A percentile compares a stretch with the other conserved stretches of the same genome.
Conservation (phyloP, 37 sponge, comb jelly and placozoan species). For the Aphrocallistes beatrix region DNA sequence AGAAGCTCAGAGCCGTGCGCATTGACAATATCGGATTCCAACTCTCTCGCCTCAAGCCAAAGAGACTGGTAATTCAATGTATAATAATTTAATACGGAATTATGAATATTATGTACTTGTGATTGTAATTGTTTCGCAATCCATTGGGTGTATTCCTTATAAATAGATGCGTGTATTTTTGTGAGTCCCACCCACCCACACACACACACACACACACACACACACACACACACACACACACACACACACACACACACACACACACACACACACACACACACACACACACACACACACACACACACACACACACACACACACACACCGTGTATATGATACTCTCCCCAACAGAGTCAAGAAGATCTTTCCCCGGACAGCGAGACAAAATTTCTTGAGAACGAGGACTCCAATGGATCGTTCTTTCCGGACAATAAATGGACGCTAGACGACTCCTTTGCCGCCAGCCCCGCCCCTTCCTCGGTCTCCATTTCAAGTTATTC, state of each 20-base stretch:
- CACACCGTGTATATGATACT: not conserved
- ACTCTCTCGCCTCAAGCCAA: not conserved
- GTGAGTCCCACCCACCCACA: not conserved
- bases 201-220: not conserved
- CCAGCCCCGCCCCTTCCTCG: not conserved
- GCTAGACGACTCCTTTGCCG: not conserved
- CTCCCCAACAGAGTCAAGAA: not conserved
- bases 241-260: slow-evolving; percentile 27
- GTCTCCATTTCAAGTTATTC: not conserved
- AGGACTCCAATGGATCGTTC: too few relatives aligned
- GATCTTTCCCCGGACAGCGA: too few relatives aligned
- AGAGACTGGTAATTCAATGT: too few relatives aligned
- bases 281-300: slow-evolving; percentile 24
- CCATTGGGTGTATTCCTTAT: too few relatives aligned
- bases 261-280: slow-evolving; percentile 27
- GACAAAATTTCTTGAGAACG: too few relatives aligned
- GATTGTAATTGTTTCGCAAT: too few relatives aligned
- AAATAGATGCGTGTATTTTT: not conserved
- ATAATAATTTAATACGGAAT: too few relatives aligned
- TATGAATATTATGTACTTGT: too few relatives aligned
- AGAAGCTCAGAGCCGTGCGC: slow-evolving; percentile 1
- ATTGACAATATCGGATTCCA: not conserved
- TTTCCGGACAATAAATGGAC: not conserved
- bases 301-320: slow-evolving; percentile 24
- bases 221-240: slow-evolving; percentile 24